Evolutionary conservation across 1,140 invertebrate species (phyloP).

Genomic region (Schlechtendalia chinensis): DNA sequence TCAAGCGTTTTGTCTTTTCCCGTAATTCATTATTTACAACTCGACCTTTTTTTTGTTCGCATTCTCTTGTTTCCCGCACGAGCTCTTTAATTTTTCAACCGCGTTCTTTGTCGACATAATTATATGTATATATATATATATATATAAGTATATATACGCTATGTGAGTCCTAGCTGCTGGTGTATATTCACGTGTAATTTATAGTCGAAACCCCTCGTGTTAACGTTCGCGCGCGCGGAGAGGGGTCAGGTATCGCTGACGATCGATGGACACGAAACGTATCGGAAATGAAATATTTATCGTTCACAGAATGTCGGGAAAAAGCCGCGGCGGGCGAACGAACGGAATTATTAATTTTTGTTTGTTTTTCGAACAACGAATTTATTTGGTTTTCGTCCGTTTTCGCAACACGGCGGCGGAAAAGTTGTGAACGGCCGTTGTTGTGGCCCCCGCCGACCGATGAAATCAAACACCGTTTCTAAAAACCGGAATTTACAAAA

Average conservation of each 20-base stretch:
- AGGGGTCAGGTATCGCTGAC: background rate
- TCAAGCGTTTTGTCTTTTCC: slow-evolving; percentile 19
- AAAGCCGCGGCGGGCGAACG: too few relatives aligned
- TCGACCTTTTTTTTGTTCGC: background rate
- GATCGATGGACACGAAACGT: background rate
- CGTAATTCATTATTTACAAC: slow-evolving; percentile 42
- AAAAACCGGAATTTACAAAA: too few relatives aligned
- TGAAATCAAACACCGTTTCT: too few relatives aligned
- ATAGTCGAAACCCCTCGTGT: background rate
- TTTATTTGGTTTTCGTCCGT: background rate
- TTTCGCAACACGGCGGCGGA: background rate
- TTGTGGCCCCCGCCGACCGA: too few relatives aligned
- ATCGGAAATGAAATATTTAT: slow-evolving; percentile 33
- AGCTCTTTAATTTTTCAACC: slow-evolving; percentile 37
- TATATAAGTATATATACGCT: background rate
- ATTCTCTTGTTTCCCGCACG: slow-evolving; percentile 12
- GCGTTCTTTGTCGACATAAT: slow-evolving; percentile 13
- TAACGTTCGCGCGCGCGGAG: background rate
- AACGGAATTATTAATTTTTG: too few relatives aligned
- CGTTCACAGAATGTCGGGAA: slow-evolving; percentile 8
- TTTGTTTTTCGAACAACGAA: too few relatives aligned
- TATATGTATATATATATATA: background rate
- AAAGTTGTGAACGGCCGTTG: slow-evolving; percentile 17
- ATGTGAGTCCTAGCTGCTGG: background rate
- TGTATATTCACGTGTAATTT: slow-evolving; percentile 11